A percentile compares a stretch with the other conserved stretches of the same genome.
These are phyloP conservation scores for Pseudococcus jackbeardsleyi DNA, from an alignment of 2,888 invertebrate species.

Conservation along the genomic window DNA sequence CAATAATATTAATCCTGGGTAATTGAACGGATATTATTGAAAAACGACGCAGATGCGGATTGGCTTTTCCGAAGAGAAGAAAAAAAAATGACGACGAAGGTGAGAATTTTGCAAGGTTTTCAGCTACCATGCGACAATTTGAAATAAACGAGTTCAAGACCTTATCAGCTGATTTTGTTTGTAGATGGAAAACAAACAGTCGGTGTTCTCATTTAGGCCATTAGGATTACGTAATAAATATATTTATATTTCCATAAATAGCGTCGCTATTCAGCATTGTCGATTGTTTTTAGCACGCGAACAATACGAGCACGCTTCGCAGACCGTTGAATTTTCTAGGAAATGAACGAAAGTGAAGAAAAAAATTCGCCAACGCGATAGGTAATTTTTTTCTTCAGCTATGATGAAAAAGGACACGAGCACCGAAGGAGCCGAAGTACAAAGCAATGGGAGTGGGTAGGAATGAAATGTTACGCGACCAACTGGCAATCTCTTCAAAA, in stretches of 20 bases:
- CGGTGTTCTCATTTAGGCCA: background rate
- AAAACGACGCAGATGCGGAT: background rate
- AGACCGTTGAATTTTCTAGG: slow-evolving; percentile 20
- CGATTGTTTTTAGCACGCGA: slow-evolving; percentile 26
- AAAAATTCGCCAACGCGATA: slow-evolving; percentile 34
- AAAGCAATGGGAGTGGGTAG: slow-evolving; percentile 40
- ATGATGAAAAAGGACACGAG: background rate
- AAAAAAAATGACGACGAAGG: too few relatives aligned
- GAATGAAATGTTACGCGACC: slow-evolving; percentile 42
- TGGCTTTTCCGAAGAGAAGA: background rate
- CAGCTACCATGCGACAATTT: background rate
- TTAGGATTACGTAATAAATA: background rate
- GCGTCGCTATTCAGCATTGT: slow-evolving; percentile 31
- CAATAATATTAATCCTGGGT: background rate
- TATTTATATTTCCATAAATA: slow-evolving; percentile 47
- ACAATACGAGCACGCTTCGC: background rate
- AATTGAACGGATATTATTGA: background rate
- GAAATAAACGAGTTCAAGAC: background rate
- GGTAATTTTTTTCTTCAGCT: background rate
- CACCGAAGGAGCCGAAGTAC: background rate
- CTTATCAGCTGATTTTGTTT: slow-evolving; percentile 20
- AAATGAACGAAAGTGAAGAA: slow-evolving; percentile 42
- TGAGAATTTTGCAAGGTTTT: too few relatives aligned
- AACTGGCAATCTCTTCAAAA: slow-evolving; percentile 36
- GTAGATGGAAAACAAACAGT: background rate